Evolutionary conservation across 2,113 vertebrate genomes (phyloP), one percentile per base, ranked within the genome.

Genomic region (Centropus bengalensis): DNA sequence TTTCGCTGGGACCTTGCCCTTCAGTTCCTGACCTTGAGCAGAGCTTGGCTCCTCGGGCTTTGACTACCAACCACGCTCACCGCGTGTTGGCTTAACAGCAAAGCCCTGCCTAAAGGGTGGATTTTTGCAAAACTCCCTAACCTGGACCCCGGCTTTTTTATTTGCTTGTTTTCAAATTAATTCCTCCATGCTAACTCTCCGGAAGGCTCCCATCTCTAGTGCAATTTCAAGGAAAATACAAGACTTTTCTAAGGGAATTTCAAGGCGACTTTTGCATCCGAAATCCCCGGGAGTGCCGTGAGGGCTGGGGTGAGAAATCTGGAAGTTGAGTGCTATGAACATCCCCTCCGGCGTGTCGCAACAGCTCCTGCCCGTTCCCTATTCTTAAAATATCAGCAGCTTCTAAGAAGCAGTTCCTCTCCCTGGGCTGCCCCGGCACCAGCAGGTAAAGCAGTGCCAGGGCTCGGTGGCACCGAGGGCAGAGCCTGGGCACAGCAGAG

Each of bases 351-450:
- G 20, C 1, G 1, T 92, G 88, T 84, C 5, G 32, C 91, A 93
- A 93, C 6, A 0, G 87, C 89, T 81, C 89, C 83, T 13, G 86
- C 86, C 80, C 74, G 92, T 93, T 95, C 95, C 91, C 80, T 52
- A 42, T 95, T 95, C 92, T 74, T 38, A 88, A 93, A 75, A 92
- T 88, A 94, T 58, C 5, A 1, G 38, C 71, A 69, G 71, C 76
- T 96, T 68, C 89, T 28, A 54, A 67, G 69, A 49, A 89, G 62
- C 2, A 27, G 47, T 91, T 94, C 91, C 91, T 85, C 79, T 91
- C 10, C 3, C 38, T 14, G 3, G 4, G 79, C 58, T 4, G 1
- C 1, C 2, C 40, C 6, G 2, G 51, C 36, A 14, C 40, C 73
- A 52, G 54, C 91, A 86, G 92, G 95, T 91, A 81, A 55, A 60